Evolutionary conservation across 1,140 invertebrate genomes (phyloP), one percentile per base, ranked within the genome.

Genomic region (Caenorhabditis brenneri): DNA sequence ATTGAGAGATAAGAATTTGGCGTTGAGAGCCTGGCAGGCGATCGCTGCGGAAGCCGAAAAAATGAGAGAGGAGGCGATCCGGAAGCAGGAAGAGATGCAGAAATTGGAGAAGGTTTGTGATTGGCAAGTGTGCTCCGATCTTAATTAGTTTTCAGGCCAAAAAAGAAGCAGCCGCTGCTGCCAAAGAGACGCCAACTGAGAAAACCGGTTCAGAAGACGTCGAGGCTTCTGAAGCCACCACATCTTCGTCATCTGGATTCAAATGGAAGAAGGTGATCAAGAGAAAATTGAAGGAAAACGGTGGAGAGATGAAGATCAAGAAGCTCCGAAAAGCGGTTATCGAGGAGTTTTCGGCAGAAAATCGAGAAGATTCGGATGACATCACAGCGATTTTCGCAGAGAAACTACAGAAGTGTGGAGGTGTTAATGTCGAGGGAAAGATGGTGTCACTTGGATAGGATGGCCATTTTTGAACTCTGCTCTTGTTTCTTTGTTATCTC

Each of bases 1-100:
- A 58, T 84, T 91, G 39, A 33, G 85, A 3, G 87, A 91, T 69
- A 42, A 49, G 22, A n/a, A 49, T n/a, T 19, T 89, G 31, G 87
- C 85, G 42, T 27, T 80, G 55, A 78, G 51, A 9, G 88, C 88
- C 0, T 89, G 88, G 88, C 39, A 84, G 27, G 87, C 88, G 5
- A 89, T 89, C 53, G 87, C 86, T 24, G 81, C 55, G 27, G 88
- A 88, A 58, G 87, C 88, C 9, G 83, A 79, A 15, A 82, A 85
- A 36, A 36, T 81, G 51, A 80, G 19, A 36, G 46, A 79, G 33
- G 46, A 82, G 55, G 80, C 31, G 60, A 79, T 83, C 39, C 69
- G 49, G 53, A 80, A 84, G 85, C 33, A 74, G 24, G 53, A 84
- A 53, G 74, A 46, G 27, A 48, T 15, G 36, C 65, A 74, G 65